Base-by-base conservation (phyloP, 2,113 vertebrate genomes). In the Hyaena hyaena region DNA sequence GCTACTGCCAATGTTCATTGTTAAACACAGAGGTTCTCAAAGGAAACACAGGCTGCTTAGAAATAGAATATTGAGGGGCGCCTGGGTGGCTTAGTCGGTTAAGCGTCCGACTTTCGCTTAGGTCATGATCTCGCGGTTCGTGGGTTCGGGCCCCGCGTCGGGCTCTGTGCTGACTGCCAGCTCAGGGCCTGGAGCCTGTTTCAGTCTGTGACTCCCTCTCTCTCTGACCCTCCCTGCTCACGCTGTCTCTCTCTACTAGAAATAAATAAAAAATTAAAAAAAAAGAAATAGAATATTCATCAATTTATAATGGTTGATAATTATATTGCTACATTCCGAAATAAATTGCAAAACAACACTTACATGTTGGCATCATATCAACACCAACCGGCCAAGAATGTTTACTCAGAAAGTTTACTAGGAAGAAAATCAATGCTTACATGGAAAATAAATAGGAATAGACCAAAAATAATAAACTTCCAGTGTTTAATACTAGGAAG, bases 371-470 rank as follows among this genome's bases (percentile, higher is more conserved):
- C 73, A 88, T 92, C 83, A 68, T 48, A 88, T 95, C 68, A 96
- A 53, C 35, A 90, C 73, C 63, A 95, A 94, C 43, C 92, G 87
- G 48, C 82, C 10, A 65, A 84, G 73, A 61, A 3, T 73, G 9
- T 88, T 97, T 96, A 71, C 55, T 39, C 39, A 39, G 39, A 39
- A 39, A 39, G 39, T 39, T 39, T 39, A 39, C 84, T 94, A 85
- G 66, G 39, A 84, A 69, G 26, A 71, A 90, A 96, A 88, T 85
- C 50, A 88, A 68, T 19, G 48, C 93, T 96, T 93, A 81, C 84
- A 79, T 95, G 53, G 50, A 63, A 97, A 96, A 92, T 31, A 96
- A 95, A 89, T 10, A 85, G 16, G 5, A 93, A 93, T 96, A 96
- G 71, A 92, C 6, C 69, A 85, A 93, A 95, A 86, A 8, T 39